Base-by-base conservation (phyloP, 2,888 invertebrate species). In the Tinea semifulvella region DNA sequence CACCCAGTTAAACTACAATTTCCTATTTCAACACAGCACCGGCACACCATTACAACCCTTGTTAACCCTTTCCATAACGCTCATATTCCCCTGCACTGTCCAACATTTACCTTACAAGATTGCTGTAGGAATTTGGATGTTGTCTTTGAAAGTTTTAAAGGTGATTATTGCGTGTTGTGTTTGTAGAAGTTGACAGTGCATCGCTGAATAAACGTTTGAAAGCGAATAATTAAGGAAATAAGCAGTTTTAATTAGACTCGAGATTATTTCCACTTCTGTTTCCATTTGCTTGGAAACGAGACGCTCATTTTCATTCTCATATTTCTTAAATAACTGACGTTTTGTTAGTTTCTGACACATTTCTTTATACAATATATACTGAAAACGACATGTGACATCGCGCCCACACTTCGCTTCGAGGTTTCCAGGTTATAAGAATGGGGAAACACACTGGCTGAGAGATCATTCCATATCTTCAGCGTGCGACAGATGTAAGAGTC, bases 1-100 rank as follows among this genome's bases (percentile, higher is more conserved):
- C 68, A 65, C 57, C 61, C 68, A 73, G 73, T 77, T 75, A 72
- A 71, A 65, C 58, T 61, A 72, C 77, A 71, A 79, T 77, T 79
- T 77, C 77, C 77, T 71, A 75, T 70, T 71, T 70, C 19, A n/a
- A 38, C 31, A 31, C 31, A 11, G 31, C 18, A 36, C 17, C n/a
- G 7, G 8, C 44, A 20, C 18, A 11, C 22, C 13, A 35, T 13
- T 10, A 6, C 27, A 13, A 10, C 8, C 3, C 22, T 22, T 42
- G 22, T 16, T 2, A n/a, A 2, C 14, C 17, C 18, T 14, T 28
- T 16, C 11, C 22, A 22, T 22, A 31, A 13, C 31, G 13, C 31
- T 11, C n/a, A 31, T 13, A 6, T 26, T 11, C 26, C 7, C 11
- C 26, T 3, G 11, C 26, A 4, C 3, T 2, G 2, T 2, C 2